Percentiles rank a stretch among this genome's conserved stretches.
These are phyloP conservation scores for Ditylenchus weischeri DNA, from an alignment of 2,888 invertebrate genomes.

Conservation along the genomic window DNA sequence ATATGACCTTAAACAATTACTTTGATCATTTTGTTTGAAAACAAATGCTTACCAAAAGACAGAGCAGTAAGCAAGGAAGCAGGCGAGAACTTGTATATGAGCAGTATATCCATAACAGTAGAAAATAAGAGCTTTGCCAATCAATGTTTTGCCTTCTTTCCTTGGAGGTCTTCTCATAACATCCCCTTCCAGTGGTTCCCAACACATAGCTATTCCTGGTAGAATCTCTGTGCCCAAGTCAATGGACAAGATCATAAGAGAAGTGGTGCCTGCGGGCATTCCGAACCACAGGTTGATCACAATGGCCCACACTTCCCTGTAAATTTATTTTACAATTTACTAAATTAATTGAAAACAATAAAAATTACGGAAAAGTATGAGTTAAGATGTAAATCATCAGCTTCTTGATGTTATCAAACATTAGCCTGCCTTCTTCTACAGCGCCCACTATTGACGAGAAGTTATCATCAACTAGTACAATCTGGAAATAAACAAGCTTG, in stretches of 20 bases:
- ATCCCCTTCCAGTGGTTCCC: slow-evolving; percentile 38
- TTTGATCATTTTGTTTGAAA: no score
- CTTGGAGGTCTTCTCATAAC: slow-evolving; percentile 40
- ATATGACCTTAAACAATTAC: neutral
- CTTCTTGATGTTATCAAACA: slow-evolving; percentile 43
- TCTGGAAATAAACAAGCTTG: slow-evolving; percentile 29
- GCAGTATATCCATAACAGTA: slow-evolving; percentile 30
- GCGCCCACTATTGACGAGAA: slow-evolving; percentile 40
- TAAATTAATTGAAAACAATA: no score
- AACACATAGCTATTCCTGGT: slow-evolving; percentile 35
- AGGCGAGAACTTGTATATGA: slow-evolving; percentile 32
- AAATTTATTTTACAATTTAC: no score
- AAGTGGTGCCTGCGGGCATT: slow-evolving; percentile 38
- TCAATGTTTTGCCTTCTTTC: slow-evolving; percentile 30
- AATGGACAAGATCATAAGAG: slow-evolving; percentile 24
- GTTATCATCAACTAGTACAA: slow-evolving; percentile 40
- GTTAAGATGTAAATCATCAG: slow-evolving; percentile 34
- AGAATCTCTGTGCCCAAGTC: slow-evolving; percentile 34
- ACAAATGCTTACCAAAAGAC: slow-evolving; percentile 29
- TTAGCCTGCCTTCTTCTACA: slow-evolving; percentile 37
- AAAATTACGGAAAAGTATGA: slow-evolving; percentile 26
- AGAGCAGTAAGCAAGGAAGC: slow-evolving; percentile 32
- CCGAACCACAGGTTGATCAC: slow-evolving; percentile 38
- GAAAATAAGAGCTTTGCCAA: slow-evolving; percentile 31
- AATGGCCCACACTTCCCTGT: slow-evolving; percentile 27